A percentile compares a stretch with the other conserved stretches of the same genome.
phyloP scores from a whole-genome alignment of 2,888 invertebrate species.

The Iselma pallidipennis region DNA sequence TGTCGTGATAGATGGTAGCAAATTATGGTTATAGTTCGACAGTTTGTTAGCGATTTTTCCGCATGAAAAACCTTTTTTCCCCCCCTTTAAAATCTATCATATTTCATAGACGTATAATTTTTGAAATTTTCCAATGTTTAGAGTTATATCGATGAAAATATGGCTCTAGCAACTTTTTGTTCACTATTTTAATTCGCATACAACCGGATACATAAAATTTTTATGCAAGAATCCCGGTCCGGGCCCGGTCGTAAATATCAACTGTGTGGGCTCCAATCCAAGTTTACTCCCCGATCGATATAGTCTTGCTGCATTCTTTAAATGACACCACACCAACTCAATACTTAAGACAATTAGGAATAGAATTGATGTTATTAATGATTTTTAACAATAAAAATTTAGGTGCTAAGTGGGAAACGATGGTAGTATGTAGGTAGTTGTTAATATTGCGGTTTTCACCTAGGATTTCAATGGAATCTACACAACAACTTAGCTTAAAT shows the following conservation, averaged over 20 bases:
- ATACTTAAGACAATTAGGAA: background rate
- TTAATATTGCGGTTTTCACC: background rate
- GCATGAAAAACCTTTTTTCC: background rate
- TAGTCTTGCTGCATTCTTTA: background rate
- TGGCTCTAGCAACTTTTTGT: no score
- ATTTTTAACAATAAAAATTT: no score
- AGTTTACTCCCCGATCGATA: background rate
- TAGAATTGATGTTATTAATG: no score
- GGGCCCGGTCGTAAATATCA: background rate
- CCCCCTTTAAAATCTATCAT: background rate
- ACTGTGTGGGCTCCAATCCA: background rate
- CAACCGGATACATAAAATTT: background rate
- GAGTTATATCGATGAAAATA: background rate
- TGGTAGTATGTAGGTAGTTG: background rate
- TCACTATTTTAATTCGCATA: background rate
- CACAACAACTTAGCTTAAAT: slow-evolving; percentile 17
- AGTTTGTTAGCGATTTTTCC: no score
- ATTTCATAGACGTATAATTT: background rate
- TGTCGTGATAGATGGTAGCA: background rate
- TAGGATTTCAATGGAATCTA: background rate
- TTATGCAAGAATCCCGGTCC: background rate
- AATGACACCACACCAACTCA: background rate
- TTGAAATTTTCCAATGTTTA: background rate
- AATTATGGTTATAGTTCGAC: background rate
- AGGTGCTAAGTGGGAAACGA: no score